These are phyloP conservation scores for Chaetodon auriga DNA, from an alignment of 2,113 vertebrate species.

Conservation along the genomic window DNA sequence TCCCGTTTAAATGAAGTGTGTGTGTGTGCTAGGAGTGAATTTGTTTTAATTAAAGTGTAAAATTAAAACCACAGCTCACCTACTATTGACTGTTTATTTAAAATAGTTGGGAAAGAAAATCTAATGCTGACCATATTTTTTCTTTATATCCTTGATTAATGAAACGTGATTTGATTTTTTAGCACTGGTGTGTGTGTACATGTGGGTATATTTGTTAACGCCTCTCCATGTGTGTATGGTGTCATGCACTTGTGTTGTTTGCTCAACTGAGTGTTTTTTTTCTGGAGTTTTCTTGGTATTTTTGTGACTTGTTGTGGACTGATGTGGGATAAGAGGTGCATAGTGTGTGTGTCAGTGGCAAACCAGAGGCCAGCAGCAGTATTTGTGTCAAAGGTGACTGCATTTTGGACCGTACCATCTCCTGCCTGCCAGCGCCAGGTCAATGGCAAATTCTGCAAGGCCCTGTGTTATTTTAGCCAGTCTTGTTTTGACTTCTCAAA, in stretches of 20 bases:
- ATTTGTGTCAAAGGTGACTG: background rate
- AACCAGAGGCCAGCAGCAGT: background rate
- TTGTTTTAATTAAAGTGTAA: constrained; percentile 7
- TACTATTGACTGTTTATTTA: background rate
- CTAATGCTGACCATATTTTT: background rate
- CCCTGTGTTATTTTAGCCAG: background rate
- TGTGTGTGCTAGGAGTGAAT: background rate
- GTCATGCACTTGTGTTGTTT: no score
- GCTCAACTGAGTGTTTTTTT: background rate
- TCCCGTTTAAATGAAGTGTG: background rate
- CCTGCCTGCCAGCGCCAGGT: background rate
- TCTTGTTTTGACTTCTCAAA: background rate
- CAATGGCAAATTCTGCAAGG: background rate
- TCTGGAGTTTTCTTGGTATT: background rate
- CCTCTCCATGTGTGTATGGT: background rate
- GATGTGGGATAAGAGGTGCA: no score
- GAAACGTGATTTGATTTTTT: background rate
- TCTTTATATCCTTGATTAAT: background rate
- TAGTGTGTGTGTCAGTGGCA: background rate
- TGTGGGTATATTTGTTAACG: no score
- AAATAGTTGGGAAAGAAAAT: background rate
- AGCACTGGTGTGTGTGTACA: background rate
- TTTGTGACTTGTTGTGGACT: background rate
- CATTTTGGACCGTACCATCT: no score
- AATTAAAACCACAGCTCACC: background rate